Percentiles rank a stretch among this genome's conserved stretches.
Conservation (phyloP, 2,113 vertebrate genomes). For the Manacus vitellinus region DNA sequence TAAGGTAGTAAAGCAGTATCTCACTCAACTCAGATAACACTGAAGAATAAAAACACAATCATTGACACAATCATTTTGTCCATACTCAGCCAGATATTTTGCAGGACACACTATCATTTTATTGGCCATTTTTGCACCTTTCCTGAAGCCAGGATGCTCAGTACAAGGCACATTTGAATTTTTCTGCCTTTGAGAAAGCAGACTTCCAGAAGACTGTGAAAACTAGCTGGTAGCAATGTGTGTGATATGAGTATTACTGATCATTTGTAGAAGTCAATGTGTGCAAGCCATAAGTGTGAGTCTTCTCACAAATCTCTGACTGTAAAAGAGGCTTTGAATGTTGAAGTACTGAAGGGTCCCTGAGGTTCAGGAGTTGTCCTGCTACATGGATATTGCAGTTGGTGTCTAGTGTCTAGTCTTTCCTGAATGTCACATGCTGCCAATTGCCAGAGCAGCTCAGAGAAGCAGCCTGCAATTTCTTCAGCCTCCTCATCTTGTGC, state of each 20-base stretch:
- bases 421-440: background rate
- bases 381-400: background rate
- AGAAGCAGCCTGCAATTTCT: background rate
- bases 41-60: background rate
- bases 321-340: background rate
- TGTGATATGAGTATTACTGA: background rate
- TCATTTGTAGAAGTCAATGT: background rate
- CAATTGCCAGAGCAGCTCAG: background rate
- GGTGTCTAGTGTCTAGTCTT: background rate
- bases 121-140: background rate
- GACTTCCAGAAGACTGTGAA: background rate
- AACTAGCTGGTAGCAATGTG: background rate
- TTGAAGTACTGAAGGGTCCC: background rate
- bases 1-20: background rate
- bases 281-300: background rate
- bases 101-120: background rate
- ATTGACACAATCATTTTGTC: background rate
- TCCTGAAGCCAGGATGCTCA: background rate
- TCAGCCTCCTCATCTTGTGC: background rate
- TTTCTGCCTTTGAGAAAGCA: background rate
- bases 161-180: background rate
- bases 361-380: background rate
- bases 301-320: background rate
- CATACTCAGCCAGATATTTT: background rate
- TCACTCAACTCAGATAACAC: background rate